Conservation (phyloP, 2,113 vertebrate species). For the Loxodonta africana region DNA sequence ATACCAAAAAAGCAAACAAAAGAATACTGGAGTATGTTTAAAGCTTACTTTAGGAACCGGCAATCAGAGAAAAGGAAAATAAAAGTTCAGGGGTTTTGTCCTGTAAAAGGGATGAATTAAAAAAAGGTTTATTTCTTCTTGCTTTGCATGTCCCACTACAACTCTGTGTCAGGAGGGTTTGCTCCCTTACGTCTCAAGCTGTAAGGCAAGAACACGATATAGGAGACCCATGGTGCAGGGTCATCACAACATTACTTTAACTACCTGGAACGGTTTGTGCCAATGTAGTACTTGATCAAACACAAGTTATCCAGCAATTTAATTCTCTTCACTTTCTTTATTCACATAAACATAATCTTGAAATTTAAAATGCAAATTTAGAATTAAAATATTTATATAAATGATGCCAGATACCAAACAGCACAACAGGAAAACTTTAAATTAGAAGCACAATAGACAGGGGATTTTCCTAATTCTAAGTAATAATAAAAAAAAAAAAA, state of each 20-base stretch:
- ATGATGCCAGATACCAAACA: background rate
- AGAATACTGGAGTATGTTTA: background rate
- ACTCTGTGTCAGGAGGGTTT: background rate
- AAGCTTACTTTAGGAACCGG: background rate
- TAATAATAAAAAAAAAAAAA: background rate
- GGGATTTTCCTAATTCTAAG: background rate
- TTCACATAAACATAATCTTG: background rate
- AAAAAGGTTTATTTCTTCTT: background rate
- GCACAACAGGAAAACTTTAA: background rate
- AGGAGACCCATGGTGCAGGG: background rate
- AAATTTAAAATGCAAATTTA: background rate
- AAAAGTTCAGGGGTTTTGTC: background rate
- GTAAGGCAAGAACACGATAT: background rate
- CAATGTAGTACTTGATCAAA: background rate
- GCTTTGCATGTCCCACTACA: background rate
- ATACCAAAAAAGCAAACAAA: background rate
- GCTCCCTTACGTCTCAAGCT: background rate
- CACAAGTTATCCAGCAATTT: background rate
- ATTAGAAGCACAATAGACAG: background rate
- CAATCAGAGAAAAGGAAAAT: background rate
- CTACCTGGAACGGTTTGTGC: background rate
- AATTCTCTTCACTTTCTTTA: background rate
- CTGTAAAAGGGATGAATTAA: background rate
- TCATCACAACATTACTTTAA: conserved; percentile 1
- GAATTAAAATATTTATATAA: background rate